Evolutionary conservation across 2,113 vertebrate genomes (phyloP).

Genomic region (Lagopus muta): DNA sequence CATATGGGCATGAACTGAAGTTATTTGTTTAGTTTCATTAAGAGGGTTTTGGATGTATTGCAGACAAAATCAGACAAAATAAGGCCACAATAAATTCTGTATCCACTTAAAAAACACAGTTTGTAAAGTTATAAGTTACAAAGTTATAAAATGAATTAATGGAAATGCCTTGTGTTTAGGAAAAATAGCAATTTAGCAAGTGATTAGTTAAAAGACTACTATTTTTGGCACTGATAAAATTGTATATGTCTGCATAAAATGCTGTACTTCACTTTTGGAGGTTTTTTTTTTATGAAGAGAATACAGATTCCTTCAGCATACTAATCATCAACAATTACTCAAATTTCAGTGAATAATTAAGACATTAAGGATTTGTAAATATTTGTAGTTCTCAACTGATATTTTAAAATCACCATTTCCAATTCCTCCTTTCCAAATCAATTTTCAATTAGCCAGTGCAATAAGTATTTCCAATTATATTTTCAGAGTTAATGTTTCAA

Average conservation of each 20-base stretch:
- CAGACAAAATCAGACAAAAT: neutral
- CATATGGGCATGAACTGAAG: neutral
- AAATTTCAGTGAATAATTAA: slow-evolving; percentile 47
- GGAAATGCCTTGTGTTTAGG: neutral
- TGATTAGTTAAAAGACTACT: slow-evolving; percentile 1
- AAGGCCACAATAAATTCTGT: neutral
- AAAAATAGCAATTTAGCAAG: neutral
- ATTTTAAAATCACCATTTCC: neutral
- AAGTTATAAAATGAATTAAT: neutral
- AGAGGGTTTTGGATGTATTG: neutral
- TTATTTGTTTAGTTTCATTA: neutral
- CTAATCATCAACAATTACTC: slow-evolving; percentile 30
- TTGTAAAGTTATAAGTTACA: neutral
- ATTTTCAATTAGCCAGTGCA: neutral
- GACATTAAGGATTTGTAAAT: slow-evolving; percentile 28
- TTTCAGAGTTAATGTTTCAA: slow-evolving; percentile 15
- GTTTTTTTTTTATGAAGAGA: slow-evolving; percentile 31
- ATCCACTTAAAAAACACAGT: neutral
- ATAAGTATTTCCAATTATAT: neutral
- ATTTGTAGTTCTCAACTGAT: neutral
- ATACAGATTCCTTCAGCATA: neutral
- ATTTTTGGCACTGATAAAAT: slow-evolving; percentile 16
- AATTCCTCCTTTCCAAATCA: slow-evolving; percentile 7
- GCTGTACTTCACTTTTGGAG: neutral
- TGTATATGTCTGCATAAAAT: slow-evolving; percentile 32